Conservation (phyloP, 2,888 invertebrate species). For the Leptinotarsa tumamoca region DNA sequence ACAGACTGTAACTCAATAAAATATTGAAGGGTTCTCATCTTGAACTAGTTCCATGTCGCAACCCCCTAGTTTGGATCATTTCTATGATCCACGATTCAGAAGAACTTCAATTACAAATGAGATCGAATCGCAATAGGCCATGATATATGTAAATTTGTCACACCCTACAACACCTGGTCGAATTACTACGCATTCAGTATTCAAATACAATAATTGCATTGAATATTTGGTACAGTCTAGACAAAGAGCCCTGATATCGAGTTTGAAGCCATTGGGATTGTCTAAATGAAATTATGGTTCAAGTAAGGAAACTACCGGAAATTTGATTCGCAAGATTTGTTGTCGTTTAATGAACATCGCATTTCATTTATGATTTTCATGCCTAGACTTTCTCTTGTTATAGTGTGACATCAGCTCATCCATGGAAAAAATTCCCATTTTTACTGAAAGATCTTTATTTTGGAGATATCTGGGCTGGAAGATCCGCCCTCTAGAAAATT, state of each 20-base stretch:
- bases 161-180: conserved; percentile 44
- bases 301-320: no score
- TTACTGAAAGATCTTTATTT: no score
- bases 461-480: no score
- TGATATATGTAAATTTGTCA: conserved; percentile 32
- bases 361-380: no score
- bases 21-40: not conserved
- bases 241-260: not conserved
- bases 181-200: conserved; percentile 36
- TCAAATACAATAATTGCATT: conserved; percentile 6
- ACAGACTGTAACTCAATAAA: no score
- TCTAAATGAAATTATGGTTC: no score
- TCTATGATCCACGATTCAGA: not conserved
- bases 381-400: no score
- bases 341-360: no score
- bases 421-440: no score
- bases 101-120: not conserved
- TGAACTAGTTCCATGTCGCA: not conserved
- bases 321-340: no score
- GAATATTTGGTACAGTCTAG: not conserved
- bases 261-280: not conserved
- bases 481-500: no score
- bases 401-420: no score
- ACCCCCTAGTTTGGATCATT: not conserved
- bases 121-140: conserved; percentile 46